Evolutionary conservation across 1,140 invertebrate species (phyloP).

Genomic region (Bombus ignitus): DNA sequence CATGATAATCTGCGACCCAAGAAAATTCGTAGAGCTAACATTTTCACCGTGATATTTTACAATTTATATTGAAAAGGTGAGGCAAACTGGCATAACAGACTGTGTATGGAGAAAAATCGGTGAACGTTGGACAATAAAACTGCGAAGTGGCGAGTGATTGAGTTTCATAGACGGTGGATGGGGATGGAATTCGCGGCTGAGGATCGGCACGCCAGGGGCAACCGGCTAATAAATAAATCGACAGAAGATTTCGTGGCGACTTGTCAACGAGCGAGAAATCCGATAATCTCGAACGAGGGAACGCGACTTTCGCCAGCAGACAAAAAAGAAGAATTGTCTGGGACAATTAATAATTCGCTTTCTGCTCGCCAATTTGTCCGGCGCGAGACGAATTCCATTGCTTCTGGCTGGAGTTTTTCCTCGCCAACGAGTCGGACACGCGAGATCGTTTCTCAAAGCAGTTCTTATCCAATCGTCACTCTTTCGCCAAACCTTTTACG

Average conservation of each 20-base stretch:
- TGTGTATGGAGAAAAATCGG: too few species aligned
- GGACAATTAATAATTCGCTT: constrained; percentile 81
- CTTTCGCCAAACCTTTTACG: not conserved
- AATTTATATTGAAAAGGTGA: accelerated
- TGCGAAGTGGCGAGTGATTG: not conserved
- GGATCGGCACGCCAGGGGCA: constrained; percentile 62
- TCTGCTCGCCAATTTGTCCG: constrained; percentile 78
- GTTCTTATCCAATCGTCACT: constrained; percentile 16
- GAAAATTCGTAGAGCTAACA: too few species aligned
- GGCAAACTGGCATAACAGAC: too few species aligned
- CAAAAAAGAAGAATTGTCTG: constrained; percentile 54
- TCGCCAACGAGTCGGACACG: too few species aligned
- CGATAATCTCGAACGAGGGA: constrained; percentile 18
- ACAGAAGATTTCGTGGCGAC: constrained; percentile 34
- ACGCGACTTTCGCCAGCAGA: not conserved
- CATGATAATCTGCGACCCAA: too few species aligned
- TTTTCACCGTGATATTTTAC: too few species aligned
- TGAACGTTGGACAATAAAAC: too few species aligned
- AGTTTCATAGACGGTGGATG: not conserved
- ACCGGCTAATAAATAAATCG: constrained; percentile 79
- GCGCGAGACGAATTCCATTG: constrained; percentile 59
- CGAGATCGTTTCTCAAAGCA: constrained; percentile 12
- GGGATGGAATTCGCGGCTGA: constrained; percentile 36
- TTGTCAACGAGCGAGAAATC: constrained; percentile 58
- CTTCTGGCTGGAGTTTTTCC: constrained; percentile 35